These are phyloP conservation scores for Microhierax caerulescens DNA, from an alignment of 2,797 vertebrate species.

Conservation along the genomic window DNA sequence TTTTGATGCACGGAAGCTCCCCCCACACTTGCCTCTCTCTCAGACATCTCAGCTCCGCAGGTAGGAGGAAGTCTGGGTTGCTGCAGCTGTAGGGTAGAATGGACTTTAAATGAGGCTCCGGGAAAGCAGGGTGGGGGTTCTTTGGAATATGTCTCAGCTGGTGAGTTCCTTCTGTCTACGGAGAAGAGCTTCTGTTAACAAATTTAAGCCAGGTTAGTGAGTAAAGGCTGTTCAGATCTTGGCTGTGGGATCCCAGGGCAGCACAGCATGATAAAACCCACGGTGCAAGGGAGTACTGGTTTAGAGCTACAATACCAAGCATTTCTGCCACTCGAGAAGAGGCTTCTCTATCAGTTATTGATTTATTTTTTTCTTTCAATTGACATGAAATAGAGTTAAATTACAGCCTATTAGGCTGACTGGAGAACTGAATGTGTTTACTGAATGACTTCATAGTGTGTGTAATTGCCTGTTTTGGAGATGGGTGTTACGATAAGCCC, in stretches of 20 bases:
- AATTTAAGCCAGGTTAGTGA: neutral
- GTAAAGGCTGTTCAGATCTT: neutral
- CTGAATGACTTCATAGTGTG: neutral
- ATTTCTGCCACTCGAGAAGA: neutral
- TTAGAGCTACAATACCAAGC: rapidly evolving
- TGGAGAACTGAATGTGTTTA: neutral
- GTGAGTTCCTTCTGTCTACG: neutral
- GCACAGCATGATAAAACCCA: rapidly evolving
- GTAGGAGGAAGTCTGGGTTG: neutral
- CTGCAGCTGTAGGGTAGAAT: neutral
- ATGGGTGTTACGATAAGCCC: rapidly evolving
- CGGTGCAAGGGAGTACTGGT: neutral
- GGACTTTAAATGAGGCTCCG: neutral
- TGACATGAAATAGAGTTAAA: neutral
- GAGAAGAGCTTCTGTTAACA: neutral
- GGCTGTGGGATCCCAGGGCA: neutral
- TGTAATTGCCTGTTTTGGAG: neutral
- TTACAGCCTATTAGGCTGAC: neutral
- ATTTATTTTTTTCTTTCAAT: neutral
- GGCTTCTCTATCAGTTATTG: neutral
- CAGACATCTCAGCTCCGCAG: neutral
- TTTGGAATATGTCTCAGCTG: neutral
- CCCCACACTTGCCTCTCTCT: neutral
- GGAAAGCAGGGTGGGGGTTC: neutral
- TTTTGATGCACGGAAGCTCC: neutral